Evolutionary conservation across 2,113 vertebrate species (phyloP).

Genomic region (Shinisaurus crocodilurus): DNA sequence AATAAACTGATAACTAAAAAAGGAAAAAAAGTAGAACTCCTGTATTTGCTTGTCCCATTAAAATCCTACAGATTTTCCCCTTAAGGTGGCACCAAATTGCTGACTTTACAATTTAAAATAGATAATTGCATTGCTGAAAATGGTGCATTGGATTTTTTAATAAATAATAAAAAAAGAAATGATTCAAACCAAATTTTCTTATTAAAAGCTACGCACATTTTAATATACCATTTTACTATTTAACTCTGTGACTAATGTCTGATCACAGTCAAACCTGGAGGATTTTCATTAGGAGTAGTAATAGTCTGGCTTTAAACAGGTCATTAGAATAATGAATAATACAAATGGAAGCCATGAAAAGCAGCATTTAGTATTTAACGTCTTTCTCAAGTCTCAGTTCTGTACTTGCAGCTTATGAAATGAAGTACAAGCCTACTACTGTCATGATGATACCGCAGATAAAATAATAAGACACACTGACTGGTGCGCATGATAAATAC

Average conservation of each 20-base stretch:
- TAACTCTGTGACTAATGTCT: not conserved
- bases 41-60: not conserved
- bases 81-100: not conserved
- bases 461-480: not conserved
- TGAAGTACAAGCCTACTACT: constrained; percentile 13
- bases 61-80: not conserved
- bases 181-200: not conserved
- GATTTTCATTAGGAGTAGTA: constrained; percentile 24
- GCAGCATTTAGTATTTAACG: not conserved
- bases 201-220: not conserved
- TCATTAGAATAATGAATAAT: constrained; percentile 39
- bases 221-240: not conserved
- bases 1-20: not conserved
- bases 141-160: not conserved
- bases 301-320: constrained; percentile 40
- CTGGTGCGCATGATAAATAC: no score
- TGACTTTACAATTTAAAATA: not conserved
- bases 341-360: not conserved
- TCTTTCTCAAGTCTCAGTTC: not conserved
- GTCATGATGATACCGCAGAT: not conserved
- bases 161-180: constrained; percentile 18
- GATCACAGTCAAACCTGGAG: not conserved
- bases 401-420: not conserved
- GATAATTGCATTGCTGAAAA: not conserved
- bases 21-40: not conserved